Evolutionary conservation across 2,113 vertebrate species (phyloP).

Genomic region (Ctenomys sociabilis): DNA sequence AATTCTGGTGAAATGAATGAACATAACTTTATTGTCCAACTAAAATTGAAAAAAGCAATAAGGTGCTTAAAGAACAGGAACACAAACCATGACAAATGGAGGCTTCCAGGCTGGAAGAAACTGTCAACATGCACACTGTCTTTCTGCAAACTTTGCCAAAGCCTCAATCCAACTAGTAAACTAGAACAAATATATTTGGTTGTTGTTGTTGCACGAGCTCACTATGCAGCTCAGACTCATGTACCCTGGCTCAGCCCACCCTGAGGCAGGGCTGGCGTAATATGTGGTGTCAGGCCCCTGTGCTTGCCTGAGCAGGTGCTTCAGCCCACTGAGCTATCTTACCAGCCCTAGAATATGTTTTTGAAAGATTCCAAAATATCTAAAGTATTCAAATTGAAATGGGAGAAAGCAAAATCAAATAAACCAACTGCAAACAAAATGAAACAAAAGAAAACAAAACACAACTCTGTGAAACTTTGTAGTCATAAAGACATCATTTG

Average conservation of each 20-base stretch:
- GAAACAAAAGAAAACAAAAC: neutral
- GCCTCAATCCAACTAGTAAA: neutral
- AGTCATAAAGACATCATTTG: neutral
- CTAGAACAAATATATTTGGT: no score
- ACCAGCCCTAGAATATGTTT: no score
- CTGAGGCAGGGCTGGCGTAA: no score
- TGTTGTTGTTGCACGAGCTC: no score
- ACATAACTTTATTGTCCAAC: neutral
- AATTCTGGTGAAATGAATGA: neutral
- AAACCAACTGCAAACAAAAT: neutral
- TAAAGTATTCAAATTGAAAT: neutral
- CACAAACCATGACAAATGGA: neutral
- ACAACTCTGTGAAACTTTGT: neutral
- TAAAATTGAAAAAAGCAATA: neutral
- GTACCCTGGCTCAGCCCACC: no score
- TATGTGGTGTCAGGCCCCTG: no score
- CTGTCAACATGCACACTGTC: neutral
- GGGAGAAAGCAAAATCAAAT: neutral
- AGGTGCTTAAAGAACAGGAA: neutral
- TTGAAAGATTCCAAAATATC: neutral
- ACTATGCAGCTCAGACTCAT: no score
- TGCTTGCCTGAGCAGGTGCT: no score
- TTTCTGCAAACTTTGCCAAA: neutral
- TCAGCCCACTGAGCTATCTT: no score
- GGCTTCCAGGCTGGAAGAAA: neutral